phyloP scores from a whole-genome alignment of 2,888 invertebrate genomes.

The Salpingus planirostris region DNA sequence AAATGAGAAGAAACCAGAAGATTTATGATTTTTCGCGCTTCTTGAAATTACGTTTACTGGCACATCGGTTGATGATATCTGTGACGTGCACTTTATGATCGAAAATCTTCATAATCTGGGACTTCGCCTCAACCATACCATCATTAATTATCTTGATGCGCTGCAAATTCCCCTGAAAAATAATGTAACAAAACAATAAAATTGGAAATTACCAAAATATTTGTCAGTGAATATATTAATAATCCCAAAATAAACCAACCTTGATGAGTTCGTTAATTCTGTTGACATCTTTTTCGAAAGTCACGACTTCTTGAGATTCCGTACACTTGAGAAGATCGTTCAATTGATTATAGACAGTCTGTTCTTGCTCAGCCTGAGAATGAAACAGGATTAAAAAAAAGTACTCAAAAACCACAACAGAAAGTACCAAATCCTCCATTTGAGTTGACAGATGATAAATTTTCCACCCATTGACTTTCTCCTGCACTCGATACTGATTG shows the following conservation, averaged over 20 bases:
- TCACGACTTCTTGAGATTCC: slow-evolving; percentile 35
- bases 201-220: slow-evolving; percentile 4
- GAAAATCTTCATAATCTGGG: slow-evolving; percentile 81
- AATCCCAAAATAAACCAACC: slow-evolving; percentile 35
- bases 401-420: neutral
- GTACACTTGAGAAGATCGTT: slow-evolving; percentile 37
- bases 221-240: slow-evolving; percentile 3
- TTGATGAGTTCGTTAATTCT: slow-evolving; percentile 53
- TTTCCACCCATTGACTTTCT: slow-evolving; percentile 92
- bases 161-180: slow-evolving; percentile 82
- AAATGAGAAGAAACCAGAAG: no score
- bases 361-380: slow-evolving; percentile 47
- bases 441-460: slow-evolving; percentile 85
- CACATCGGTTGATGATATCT: slow-evolving; percentile 83
- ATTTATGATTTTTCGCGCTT: slow-evolving; percentile 73
- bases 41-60: slow-evolving; percentile 85
- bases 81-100: slow-evolving; percentile 83
- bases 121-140: slow-evolving; percentile 81
- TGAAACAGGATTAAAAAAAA: slow-evolving; percentile 6
- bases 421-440: slow-evolving; percentile 79
- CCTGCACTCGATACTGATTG: slow-evolving; percentile 75
- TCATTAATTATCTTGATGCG: slow-evolving; percentile 88
- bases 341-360: slow-evolving; percentile 40
- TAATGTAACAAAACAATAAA: no score
- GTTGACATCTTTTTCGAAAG: slow-evolving; percentile 36